These are phyloP conservation scores for Hylomyscus alleni DNA, from an alignment of 2,797 vertebrate species.

Conservation along the genomic window DNA sequence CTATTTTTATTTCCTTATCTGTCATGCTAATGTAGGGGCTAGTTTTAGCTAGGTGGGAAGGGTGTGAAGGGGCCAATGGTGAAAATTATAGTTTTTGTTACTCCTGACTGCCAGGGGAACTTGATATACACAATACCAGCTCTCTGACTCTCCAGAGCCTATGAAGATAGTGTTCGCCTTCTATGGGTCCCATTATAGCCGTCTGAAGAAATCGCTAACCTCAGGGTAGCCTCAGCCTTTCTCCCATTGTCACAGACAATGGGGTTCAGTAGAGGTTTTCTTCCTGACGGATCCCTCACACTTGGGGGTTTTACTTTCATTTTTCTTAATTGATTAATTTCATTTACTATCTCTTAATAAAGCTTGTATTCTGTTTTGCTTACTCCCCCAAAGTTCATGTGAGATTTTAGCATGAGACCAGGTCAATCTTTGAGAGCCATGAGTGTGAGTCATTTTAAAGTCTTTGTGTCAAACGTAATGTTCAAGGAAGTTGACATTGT, in stretches of 20 bases:
- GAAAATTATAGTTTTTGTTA: neutral
- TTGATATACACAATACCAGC: neutral
- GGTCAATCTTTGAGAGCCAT: neutral
- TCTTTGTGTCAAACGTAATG: neutral
- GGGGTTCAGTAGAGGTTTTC: neutral
- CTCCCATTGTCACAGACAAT: neutral
- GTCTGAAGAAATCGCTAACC: neutral
- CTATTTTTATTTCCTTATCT: neutral
- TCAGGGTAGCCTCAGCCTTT: neutral
- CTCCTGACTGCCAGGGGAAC: neutral
- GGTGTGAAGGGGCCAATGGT: neutral
- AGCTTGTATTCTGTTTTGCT: neutral
- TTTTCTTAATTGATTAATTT: neutral
- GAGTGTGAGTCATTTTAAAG: neutral
- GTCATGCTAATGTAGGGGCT: too few species aligned
- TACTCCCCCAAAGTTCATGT: neutral
- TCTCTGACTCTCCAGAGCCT: neutral
- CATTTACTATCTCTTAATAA: neutral
- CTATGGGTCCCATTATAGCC: neutral
- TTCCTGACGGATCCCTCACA: rapidly evolving
- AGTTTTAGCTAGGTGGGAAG: neutral
- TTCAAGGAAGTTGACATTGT: neutral
- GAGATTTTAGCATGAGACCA: neutral
- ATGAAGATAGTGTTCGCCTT: neutral
- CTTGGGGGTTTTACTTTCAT: too few species aligned